phyloP scores from a whole-genome alignment of 2,113 vertebrate species.

The Ellobius talpinus region DNA sequence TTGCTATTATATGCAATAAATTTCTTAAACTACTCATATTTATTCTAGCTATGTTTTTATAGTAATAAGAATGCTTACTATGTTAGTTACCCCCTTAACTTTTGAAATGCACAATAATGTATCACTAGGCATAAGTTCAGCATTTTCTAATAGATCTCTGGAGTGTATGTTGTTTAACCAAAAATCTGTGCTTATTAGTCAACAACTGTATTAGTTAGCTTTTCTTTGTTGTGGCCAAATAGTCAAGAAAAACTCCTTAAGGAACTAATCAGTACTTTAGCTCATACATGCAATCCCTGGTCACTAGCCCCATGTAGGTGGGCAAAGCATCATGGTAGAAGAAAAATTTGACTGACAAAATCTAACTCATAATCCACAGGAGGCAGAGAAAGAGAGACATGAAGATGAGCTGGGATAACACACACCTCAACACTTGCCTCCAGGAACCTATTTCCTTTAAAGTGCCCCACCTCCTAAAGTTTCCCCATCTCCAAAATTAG shows the following conservation, averaged over 20 bases:
- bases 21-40: conserved; percentile 23
- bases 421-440: background rate
- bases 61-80: background rate
- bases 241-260: background rate
- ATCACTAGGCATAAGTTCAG: background rate
- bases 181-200: background rate
- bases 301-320: too few relatives aligned
- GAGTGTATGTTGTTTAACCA: background rate
- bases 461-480: background rate
- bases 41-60: background rate
- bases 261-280: background rate
- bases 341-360: too few relatives aligned
- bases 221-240: background rate
- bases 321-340: background rate
- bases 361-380: background rate
- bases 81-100: background rate
- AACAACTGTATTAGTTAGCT: background rate
- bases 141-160: background rate
- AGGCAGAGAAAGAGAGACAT: background rate
- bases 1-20: background rate
- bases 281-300: background rate
- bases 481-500: background rate
- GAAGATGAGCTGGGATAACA: background rate
- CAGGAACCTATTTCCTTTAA: background rate
- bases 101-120: background rate